Evolutionary conservation across 2,888 invertebrate species (phyloP).

Genomic region (Nomada fucata): DNA sequence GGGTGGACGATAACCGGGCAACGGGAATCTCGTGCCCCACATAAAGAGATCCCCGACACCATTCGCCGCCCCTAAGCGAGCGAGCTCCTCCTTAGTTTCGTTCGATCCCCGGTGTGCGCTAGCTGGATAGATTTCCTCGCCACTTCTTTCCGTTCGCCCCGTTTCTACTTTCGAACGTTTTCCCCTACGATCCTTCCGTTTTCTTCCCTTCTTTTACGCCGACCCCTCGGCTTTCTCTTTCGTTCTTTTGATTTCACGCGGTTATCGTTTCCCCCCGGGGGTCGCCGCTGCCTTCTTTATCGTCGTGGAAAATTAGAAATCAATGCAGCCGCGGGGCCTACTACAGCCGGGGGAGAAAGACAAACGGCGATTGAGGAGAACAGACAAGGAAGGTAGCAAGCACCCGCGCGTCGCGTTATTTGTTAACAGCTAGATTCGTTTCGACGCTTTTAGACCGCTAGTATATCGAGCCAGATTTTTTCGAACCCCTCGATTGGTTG

Average conservation of each 20-base stretch:
- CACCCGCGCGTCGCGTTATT: too few relatives aligned
- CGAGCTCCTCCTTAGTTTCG: slow-evolving; percentile 20
- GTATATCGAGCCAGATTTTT: slow-evolving; percentile 39
- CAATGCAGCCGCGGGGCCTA: neutral
- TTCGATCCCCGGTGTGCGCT: neutral
- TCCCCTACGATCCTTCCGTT: neutral
- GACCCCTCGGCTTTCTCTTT: neutral
- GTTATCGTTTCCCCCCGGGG: neutral
- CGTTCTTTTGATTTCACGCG: neutral
- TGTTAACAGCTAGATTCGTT: neutral
- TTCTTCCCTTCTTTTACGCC: neutral
- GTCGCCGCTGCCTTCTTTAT: slow-evolving; percentile 15
- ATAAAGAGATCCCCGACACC: slow-evolving; percentile 63
- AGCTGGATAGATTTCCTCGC: slow-evolving; percentile 31
- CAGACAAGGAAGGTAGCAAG: too few relatives aligned
- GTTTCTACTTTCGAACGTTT: too few relatives aligned
- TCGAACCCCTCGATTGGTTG: slow-evolving; percentile 32
- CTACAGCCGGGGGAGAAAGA: too few relatives aligned
- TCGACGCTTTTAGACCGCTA: neutral
- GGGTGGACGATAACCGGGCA: slow-evolving; percentile 30
- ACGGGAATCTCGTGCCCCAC: slow-evolving; percentile 45
- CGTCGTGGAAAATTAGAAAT: slow-evolving; percentile 19
- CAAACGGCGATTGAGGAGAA: neutral
- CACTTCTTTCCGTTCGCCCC: neutral
- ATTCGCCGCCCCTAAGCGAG: slow-evolving; percentile 12